A percentile compares a stretch with the other conserved stretches of the same genome.
Conservation (phyloP, 1,140 invertebrate species). For the Nylanderia fulva region DNA sequence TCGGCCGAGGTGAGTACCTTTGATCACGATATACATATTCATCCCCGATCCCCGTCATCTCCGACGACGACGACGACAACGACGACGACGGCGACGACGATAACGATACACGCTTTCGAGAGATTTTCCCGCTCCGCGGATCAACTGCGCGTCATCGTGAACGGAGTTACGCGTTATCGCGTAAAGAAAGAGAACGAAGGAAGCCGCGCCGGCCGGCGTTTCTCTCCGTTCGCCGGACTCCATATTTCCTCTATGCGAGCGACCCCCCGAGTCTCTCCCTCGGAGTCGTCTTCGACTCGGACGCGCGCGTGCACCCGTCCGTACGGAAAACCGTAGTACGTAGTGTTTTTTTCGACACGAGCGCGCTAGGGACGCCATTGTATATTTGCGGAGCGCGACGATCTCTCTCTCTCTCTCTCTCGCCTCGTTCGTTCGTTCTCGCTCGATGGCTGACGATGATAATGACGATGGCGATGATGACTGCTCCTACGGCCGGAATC, state of each 20-base stretch:
- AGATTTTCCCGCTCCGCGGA: no score
- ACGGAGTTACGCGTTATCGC: no score
- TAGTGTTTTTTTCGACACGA: constrained; percentile 37
- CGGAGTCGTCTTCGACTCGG: constrained; percentile 42
- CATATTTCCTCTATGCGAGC: constrained; percentile 39
- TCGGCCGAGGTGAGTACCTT: constrained; percentile 92
- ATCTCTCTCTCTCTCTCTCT: constrained; percentile 7
- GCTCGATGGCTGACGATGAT: constrained; percentile 52
- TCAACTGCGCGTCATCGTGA: no score
- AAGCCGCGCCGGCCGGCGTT: constrained; percentile 82
- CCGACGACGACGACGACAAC: not conserved
- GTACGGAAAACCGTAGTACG: no score
- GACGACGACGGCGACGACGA: no score
- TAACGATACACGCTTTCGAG: no score
- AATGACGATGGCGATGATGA: constrained; percentile 71
- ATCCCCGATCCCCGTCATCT: no score
- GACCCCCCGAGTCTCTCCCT: not conserved
- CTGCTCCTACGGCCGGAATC: constrained; percentile 77
- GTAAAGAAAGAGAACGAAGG: constrained; percentile 59
- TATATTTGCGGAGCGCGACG: constrained; percentile 66
- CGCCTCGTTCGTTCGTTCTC: not conserved
- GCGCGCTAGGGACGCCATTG: constrained; percentile 74
- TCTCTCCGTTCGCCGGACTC: constrained; percentile 56
- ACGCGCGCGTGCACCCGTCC: not conserved
- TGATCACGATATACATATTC: no score